Evolutionary conservation across 2,888 invertebrate species (phyloP), one percentile per base, ranked within the genome.

Genomic region (Drosophila formosana): DNA sequence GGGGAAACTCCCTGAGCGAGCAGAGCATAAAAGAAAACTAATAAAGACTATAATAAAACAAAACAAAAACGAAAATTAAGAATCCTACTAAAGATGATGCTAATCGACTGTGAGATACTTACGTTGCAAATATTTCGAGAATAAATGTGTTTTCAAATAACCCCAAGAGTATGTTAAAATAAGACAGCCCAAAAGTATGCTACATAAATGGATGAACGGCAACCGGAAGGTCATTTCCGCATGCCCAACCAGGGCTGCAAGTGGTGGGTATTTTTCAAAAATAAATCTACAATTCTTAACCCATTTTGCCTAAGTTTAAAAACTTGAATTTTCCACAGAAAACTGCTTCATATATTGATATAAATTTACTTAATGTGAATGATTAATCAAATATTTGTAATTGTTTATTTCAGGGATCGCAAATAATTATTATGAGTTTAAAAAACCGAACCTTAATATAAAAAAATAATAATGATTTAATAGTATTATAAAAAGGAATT

Each of bases 21-120:
- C 63, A 72, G 64, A 66, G 61, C 72, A 66, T 53, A 18, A 64
- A 68, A 60, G 39, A 64, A 68, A 57, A 66, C 52, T 67, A 78
- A 71, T 75, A 78, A 78, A 75, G 56, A 78, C 75, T 67, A 71
- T 71, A 51, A 71, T 47, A 43, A 66, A 65, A 56, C 4, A 13
- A 47, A 45, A n/a, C 5, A 7, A 60, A 55, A 55, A 41, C 7
- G 5, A 47, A 50, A 50, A 66, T 46, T 13, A 52, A 43, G 13
- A 66, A 63, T 64, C 39, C 56, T 41, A 55, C 3, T 51, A 47
- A 47, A 30, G n/a, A 47, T 60, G 13, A 47, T 39, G 23, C 34
- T 61, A 57, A 53, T 30, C 30, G 52, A 52, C 32, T 77, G 60
- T 74, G 64, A 53, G 39, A 45, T 34, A 62, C 46, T 37, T 62